Conservation (phyloP, 2,888 invertebrate species). For the Mylabris sibirica region DNA sequence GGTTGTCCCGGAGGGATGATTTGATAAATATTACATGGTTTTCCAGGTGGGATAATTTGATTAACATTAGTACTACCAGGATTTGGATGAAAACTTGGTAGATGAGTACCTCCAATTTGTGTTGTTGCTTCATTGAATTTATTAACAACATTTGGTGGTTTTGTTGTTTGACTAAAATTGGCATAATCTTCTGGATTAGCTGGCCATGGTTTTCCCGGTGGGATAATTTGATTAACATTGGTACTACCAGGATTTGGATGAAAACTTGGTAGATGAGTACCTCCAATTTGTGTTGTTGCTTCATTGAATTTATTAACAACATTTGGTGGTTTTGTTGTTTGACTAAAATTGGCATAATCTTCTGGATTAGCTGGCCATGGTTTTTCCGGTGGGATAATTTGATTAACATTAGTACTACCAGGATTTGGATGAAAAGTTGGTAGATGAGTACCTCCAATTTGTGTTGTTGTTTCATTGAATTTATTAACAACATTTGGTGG, state of each 20-base stretch:
- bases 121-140: not conserved
- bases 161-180: constrained; percentile 10
- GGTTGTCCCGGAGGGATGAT: no score
- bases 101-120: not conserved
- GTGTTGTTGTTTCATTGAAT: no score
- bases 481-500: no score
- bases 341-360: constrained; percentile 18
- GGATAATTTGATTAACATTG: constrained; percentile 19
- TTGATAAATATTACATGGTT: no score
- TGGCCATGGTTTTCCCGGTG: constrained; percentile 28
- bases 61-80: constrained; percentile 14
- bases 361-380: constrained; percentile 37
- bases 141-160: constrained; percentile 13
- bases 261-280: constrained; percentile 14
- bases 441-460: no score
- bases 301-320: constrained; percentile 15
- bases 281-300: not conserved
- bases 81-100: constrained; percentile 18
- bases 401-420: constrained; percentile 24
- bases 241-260: constrained; percentile 19
- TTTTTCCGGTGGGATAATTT: constrained; percentile 37
- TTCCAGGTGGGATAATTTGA: constrained; percentile 21
- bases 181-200: constrained; percentile 25
- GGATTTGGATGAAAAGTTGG: constrained; percentile 24
- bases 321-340: constrained; percentile 3